Evolutionary conservation across 2,888 invertebrate species (phyloP), one percentile per base, ranked within the genome.

Genomic region (Acanthosepion esculentum): DNA sequence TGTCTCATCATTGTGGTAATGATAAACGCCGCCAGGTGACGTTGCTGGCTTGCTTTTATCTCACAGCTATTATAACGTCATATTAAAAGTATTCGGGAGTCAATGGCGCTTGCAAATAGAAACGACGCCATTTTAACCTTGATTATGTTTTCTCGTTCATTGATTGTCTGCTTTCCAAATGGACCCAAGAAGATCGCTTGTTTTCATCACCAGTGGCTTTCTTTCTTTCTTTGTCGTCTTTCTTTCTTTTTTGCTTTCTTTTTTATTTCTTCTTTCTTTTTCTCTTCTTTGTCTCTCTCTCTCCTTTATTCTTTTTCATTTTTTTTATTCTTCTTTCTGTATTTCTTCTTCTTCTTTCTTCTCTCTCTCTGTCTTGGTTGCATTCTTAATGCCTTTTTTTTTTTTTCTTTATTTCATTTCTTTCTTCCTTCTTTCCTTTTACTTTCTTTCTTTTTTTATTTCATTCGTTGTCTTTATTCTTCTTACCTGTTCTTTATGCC

Each of bases 51-150:
- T 20, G 59, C 59, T 59, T 59, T 59, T 59, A 59, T 59, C 59
- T 59, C 59, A 6, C 59, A 59, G 78, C n/a, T 78, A 78, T 78
- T 78, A 78, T 78, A 7, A 33, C 78, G 8, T 78, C 78, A 18
- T 78, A 78, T 78, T 78, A 78, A 78, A 33, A n/a, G 78, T n/a
- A 78, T 78, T 78, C 78, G 33, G 15, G 18, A 78, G 78, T 78
- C n/a, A 78, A 78, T 78, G 78, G 78, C 78, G 78, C 78, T 78
- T 78, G 78, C 78, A 78, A 78, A 78, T 78, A 78, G 78, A 78
- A 78, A 78, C n/a, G 78, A 78, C 78, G 78, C 78, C 78, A 78
- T 78, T n/a, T 78, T 78, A 33, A n/a, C 15, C n/a, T 15, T 78
- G 78, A 78, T 78, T 78, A 78, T n/a, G 33, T 78, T n/a, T 78